Conservation (phyloP, 2,113 vertebrate genomes). For the Poeciliopsis retropinna region DNA sequence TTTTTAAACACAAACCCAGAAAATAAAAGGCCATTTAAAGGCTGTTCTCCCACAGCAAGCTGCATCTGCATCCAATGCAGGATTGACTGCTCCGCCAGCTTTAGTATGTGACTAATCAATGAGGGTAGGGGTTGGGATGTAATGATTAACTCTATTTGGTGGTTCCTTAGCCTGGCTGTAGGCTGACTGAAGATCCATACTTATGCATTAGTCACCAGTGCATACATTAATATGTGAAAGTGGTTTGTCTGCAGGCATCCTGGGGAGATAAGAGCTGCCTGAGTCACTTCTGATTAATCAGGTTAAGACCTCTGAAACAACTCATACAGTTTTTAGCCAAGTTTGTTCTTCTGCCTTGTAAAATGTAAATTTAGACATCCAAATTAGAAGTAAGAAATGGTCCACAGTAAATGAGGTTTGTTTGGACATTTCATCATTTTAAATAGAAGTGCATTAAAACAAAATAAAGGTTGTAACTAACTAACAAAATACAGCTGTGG, state of each 20-base stretch:
- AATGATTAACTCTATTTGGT: conserved; percentile 74
- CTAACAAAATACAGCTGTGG: no score
- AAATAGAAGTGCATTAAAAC: no score
- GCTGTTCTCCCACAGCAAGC: conserved; percentile 58
- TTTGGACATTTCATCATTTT: no score
- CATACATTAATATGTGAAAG: conserved; percentile 4
- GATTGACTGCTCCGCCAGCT: conserved; percentile 56
- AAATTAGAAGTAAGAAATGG: no score
- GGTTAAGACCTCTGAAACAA: background rate
- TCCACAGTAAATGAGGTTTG: no score
- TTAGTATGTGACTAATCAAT: conserved; percentile 71
- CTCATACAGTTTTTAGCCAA: background rate
- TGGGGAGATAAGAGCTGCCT: background rate
- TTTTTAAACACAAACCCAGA: conserved; percentile 69
- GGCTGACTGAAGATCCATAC: conserved; percentile 22
- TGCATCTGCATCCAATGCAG: conserved; percentile 67
- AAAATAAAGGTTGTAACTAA: no score
- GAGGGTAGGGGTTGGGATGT: conserved; percentile 71
- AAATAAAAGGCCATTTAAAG: conserved; percentile 73
- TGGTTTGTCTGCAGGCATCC: background rate
- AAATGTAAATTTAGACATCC: no score
- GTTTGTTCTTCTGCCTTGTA: no score
- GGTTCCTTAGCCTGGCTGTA: conserved; percentile 64
- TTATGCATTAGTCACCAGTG: conserved; percentile 29
- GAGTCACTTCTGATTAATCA: background rate